These are phyloP conservation scores for Mustela erminea DNA, from an alignment of 2,797 vertebrate genomes.

Conservation along the genomic window DNA sequence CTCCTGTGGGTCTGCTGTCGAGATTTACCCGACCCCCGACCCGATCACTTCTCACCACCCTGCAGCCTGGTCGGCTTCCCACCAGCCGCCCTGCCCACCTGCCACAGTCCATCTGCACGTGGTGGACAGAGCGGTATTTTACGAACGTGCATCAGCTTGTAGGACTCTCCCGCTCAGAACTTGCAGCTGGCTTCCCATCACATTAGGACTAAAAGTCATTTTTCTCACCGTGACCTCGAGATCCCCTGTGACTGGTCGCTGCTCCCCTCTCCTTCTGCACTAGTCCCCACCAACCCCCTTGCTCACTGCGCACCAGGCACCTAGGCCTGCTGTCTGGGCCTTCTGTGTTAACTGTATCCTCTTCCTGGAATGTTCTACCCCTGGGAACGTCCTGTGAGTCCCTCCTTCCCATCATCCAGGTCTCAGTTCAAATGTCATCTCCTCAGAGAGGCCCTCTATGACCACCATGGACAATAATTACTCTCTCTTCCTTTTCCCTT, in stretches of 20 bases:
- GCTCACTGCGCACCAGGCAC: rapidly evolving
- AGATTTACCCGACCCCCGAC: neutral
- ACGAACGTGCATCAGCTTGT: neutral
- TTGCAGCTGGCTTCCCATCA: neutral
- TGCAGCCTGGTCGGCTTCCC: neutral
- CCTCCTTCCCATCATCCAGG: neutral
- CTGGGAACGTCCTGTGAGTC: neutral
- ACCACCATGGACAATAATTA: neutral
- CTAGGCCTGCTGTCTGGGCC: neutral
- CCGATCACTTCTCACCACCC: neutral
- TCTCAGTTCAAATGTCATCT: neutral
- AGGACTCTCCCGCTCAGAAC: neutral
- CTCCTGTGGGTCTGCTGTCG: neutral
- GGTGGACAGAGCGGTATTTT: neutral
- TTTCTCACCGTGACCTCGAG: neutral
- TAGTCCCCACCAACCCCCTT: neutral
- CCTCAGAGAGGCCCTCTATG: neutral
- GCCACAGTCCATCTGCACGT: neutral
- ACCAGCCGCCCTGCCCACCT: neutral
- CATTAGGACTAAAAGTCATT: neutral
- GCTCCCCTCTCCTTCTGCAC: neutral
- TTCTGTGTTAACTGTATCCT: neutral
- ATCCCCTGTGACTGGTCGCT: neutral
- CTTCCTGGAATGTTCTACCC: neutral
- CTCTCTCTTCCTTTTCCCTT: too few species aligned